Base-by-base conservation (phyloP, 2,113 vertebrate species). In the Jaculus jaculus region DNA sequence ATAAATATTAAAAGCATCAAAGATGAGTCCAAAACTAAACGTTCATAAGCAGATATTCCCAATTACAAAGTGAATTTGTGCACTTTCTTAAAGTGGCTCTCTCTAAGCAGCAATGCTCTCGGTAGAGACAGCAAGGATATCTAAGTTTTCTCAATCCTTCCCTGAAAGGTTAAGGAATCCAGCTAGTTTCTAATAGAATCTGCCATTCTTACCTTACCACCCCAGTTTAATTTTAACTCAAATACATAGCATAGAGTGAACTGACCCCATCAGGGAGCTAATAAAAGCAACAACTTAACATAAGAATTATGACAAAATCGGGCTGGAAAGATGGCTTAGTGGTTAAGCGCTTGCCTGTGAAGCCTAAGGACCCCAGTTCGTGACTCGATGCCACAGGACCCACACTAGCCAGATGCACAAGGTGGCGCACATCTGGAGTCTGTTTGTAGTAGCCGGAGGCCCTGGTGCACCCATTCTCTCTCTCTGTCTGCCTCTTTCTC, bases 191-290 rank as follows among this genome's bases (percentile, higher is more conserved):
- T 80, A 72, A 18, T 82, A 75, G 94, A 94, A 90, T 1, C 23
- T 1, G 13, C 66, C 16, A 42, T 88, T 82, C 71, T 87, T 90
- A 7, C 84, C 65, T 69, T 81, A 60, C 89, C 80, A 72, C 30
- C 24, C 51, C 42, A 66, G 16, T 39, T 85, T 47, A 89, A 77
- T 89, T 93, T 81, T 87, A 93, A 84, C 60, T 88, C 66, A 84
- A n/a, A 72, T 69, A 34, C 16, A 65, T 91, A 66, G 28, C 58
- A 95, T n/a, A 89, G n/a, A 77, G 54, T 54, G 42, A 89, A 77
- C 79, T 58, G 54, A 42, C 65, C 17, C 37, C 39, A 54, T 66
- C 32, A 37, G 73, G 32, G 89, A 91, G 79, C n/a, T 75, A 83
- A 65, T 66, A 78, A 82, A 88, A 83, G 47, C 81, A 95, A 54